These are phyloP conservation scores for Solea senegalensis DNA, from an alignment of 2,113 vertebrate genomes.

Conservation along the genomic window DNA sequence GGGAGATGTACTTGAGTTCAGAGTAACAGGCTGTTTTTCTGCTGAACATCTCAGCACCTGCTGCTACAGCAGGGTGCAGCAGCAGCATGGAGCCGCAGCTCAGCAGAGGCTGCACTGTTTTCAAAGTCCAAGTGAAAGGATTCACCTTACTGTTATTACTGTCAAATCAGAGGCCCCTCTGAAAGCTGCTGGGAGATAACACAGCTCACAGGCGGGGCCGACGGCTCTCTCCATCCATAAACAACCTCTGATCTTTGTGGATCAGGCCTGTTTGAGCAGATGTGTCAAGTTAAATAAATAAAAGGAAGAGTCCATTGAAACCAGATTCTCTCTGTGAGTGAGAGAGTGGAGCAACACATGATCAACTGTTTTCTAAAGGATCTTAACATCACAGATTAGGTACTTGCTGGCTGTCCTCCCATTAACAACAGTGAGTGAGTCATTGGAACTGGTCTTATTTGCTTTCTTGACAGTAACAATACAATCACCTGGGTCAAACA, in stretches of 20 bases:
- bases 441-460: background rate
- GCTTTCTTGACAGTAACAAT: too few relatives aligned
- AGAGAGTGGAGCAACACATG: slow-evolving; percentile 9
- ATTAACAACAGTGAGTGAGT: background rate
- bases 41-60: slow-evolving; percentile 26
- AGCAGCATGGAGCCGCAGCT: slow-evolving; percentile 40
- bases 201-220: slow-evolving; percentile 27
- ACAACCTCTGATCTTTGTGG: slow-evolving; percentile 57
- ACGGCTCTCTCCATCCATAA: slow-evolving; percentile 56
- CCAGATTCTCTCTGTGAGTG: slow-evolving; percentile 43
- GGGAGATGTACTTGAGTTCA: background rate
- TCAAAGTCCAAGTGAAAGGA: slow-evolving; percentile 42
- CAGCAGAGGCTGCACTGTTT: slow-evolving; percentile 40
- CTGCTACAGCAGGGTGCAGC: slow-evolving; percentile 46
- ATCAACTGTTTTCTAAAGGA: background rate
- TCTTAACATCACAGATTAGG: slow-evolving; percentile 2
- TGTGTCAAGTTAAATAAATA: slow-evolving; percentile 75
- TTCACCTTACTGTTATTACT: slow-evolving; percentile 66
- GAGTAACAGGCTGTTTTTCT: slow-evolving; percentile 16
- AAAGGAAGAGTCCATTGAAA: slow-evolving; percentile 56
- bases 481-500: background rate
- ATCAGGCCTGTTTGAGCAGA: slow-evolving; percentile 64
- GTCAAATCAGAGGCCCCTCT: slow-evolving; percentile 36
- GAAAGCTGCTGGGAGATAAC: slow-evolving; percentile 37
- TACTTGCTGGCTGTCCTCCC: background rate